A percentile compares a stretch with the other conserved stretches of the same genome.
Conservation (phyloP, 2,888 invertebrate genomes). For the Harpalus rubripes region DNA sequence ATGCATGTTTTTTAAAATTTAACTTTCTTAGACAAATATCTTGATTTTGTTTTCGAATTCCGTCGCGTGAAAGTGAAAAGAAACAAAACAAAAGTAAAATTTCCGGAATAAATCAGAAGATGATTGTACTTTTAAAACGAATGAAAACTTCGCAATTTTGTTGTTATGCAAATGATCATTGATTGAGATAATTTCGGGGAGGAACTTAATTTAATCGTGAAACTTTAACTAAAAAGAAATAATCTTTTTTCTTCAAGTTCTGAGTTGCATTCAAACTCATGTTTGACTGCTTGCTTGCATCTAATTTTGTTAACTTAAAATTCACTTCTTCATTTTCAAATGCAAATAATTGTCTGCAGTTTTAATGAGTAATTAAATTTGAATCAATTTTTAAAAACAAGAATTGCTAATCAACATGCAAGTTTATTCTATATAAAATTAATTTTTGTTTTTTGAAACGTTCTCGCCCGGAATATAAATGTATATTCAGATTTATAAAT, state of each 20-base stretch:
- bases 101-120: slow-evolving; percentile 41
- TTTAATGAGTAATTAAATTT: slow-evolving; percentile 46
- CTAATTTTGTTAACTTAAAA: slow-evolving; percentile 36
- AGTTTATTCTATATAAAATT: slow-evolving; percentile 23
- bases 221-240: slow-evolving; percentile 57
- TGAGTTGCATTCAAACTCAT: slow-evolving; percentile 29
- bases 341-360: slow-evolving; percentile 54
- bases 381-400: slow-evolving; percentile 14
- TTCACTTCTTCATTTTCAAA: slow-evolving; percentile 30
- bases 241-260: slow-evolving; percentile 42
- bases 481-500: background rate
- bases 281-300: slow-evolving; percentile 24
- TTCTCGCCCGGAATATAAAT: background rate
- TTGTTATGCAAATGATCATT: slow-evolving; percentile 60
- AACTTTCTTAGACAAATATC: background rate
- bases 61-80: background rate
- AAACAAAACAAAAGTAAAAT: slow-evolving; percentile 16
- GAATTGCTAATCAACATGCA: slow-evolving; percentile 27
- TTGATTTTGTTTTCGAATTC: background rate
- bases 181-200: slow-evolving; percentile 45
- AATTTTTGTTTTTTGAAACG: slow-evolving; percentile 11
- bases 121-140: slow-evolving; percentile 42
- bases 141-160: slow-evolving; percentile 49
- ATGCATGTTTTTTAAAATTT: background rate
- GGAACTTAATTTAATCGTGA: slow-evolving; percentile 49